Conservation (phyloP, 2,888 invertebrate species). For the Phyllotreta cruciferae region DNA sequence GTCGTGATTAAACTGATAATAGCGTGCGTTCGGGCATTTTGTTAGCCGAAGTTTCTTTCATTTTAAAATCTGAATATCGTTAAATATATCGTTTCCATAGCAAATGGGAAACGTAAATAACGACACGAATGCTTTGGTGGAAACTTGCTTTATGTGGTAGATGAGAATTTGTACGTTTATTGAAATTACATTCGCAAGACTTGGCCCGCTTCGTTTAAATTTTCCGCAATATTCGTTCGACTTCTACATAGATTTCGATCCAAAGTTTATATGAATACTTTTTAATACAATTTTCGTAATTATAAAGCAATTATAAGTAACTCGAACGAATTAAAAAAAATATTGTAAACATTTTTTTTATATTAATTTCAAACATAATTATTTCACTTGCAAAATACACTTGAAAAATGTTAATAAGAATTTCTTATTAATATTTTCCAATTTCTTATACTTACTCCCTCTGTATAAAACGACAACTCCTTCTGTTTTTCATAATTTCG, state of each 20-base stretch:
- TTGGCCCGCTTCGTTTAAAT: not conserved
- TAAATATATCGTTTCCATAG: slow-evolving; percentile 13
- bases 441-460: no score
- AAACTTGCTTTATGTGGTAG: slow-evolving; percentile 13
- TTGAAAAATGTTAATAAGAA: no score
- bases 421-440: no score
- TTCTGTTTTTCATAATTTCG: no score
- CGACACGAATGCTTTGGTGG: slow-evolving; percentile 12
- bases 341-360: no score
- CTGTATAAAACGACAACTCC: no score
- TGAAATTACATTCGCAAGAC: slow-evolving; percentile 15
- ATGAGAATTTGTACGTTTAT: slow-evolving; percentile 13
- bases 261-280: not conserved
- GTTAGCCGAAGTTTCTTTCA: slow-evolving; percentile 12
- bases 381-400: no score
- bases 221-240: slow-evolving; percentile 4
- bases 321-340: no score
- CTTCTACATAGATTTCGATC: not conserved
- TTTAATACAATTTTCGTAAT: no score
- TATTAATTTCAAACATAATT: no score
- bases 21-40: slow-evolving; percentile 14
- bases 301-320: no score
- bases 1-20: slow-evolving; percentile 4
- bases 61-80: slow-evolving; percentile 14
- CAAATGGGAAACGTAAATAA: slow-evolving; percentile 15